phyloP scores from a whole-genome alignment of 2,888 invertebrate genomes.

The Apeira syringaria region DNA sequence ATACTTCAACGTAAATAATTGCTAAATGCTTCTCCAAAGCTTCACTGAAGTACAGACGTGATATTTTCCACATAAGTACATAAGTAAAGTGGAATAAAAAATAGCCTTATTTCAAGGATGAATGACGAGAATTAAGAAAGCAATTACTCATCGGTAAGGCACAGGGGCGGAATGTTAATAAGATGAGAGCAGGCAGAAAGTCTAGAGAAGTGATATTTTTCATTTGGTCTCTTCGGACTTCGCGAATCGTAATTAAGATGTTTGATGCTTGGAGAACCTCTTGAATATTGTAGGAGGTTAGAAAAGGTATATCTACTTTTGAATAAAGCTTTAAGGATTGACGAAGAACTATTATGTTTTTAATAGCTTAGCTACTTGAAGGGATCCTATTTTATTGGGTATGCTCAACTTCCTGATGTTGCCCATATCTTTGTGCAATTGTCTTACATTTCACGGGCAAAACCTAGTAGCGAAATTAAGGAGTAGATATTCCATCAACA shows the following conservation, averaged over 20 bases:
- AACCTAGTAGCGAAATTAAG: too few species aligned
- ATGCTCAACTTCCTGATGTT: too few species aligned
- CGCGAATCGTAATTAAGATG: conserved; percentile 70
- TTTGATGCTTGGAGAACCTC: conserved; percentile 40
- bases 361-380: too few species aligned
- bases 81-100: conserved; percentile 70
- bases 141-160: conserved; percentile 81
- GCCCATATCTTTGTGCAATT: too few species aligned
- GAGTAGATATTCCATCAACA: too few species aligned
- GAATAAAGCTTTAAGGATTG: too few species aligned
- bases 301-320: too few species aligned
- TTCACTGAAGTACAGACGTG: not conserved
- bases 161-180: conserved; percentile 81
- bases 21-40: too few species aligned
- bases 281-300: conserved; percentile 28
- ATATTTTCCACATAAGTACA: conserved; percentile 16
- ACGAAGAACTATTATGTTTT: too few species aligned
- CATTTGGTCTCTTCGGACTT: conserved; percentile 65
- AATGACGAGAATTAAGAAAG: conserved; percentile 83
- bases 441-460: too few species aligned
- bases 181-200: conserved; percentile 59
- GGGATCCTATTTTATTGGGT: too few species aligned
- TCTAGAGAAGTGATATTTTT: conserved; percentile 70
- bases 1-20: too few species aligned
- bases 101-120: conserved; percentile 81